Evolutionary conservation across 2,888 invertebrate species (phyloP).

Genomic region (Nemapogon koenigi): DNA sequence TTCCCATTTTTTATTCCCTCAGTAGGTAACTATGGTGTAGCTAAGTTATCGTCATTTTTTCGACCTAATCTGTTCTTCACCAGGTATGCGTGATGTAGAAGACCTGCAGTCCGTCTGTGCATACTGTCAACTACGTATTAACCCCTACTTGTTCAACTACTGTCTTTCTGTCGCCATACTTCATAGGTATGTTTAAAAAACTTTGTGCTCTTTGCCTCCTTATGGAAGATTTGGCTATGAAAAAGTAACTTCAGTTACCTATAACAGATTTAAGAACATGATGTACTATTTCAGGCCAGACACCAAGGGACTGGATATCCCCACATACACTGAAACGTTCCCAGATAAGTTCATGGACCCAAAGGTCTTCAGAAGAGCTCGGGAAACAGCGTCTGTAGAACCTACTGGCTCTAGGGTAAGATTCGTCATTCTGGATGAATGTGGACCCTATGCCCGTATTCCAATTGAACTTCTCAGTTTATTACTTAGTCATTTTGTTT

Average conservation of each 20-base stretch:
- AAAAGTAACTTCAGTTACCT: too few relatives aligned
- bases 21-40: too few relatives aligned
- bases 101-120: constrained; percentile 73
- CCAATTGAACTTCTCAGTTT: too few relatives aligned
- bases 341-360: constrained; percentile 85
- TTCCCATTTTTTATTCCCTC: too few relatives aligned
- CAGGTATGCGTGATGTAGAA: constrained; percentile 73
- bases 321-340: constrained; percentile 78
- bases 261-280: too few relatives aligned
- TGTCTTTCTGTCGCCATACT: constrained; percentile 74
- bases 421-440: too few relatives aligned
- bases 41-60: not conserved
- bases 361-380: constrained; percentile 70
- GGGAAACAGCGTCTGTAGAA: constrained; percentile 72
- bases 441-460: too few relatives aligned
- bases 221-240: not conserved
- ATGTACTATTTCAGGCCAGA: constrained; percentile 47
- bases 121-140: constrained; percentile 73
- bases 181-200: constrained; percentile 53
- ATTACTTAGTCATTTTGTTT: too few relatives aligned
- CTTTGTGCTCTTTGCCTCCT: not conserved
- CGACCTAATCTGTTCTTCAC: too few relatives aligned
- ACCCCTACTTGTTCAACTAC: constrained; percentile 79
- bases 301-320: constrained; percentile 72
- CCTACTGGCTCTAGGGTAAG: constrained; percentile 68